Evolutionary conservation across 2,797 vertebrate species (phyloP).

Genomic region (Simalia tracyae): DNA sequence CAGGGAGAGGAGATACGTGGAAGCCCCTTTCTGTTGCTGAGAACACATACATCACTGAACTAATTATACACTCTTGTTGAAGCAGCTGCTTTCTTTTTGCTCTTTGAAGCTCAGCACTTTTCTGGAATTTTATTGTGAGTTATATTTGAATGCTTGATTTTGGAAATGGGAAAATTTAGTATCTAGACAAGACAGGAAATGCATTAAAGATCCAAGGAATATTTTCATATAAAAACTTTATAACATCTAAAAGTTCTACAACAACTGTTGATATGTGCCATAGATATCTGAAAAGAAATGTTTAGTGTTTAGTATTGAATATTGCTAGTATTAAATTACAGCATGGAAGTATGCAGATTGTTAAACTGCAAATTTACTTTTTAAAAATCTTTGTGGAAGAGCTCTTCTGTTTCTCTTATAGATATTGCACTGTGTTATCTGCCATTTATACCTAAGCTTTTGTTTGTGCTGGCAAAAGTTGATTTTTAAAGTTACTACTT

Average conservation of each 20-base stretch:
- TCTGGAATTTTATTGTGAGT: background rate
- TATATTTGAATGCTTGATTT: background rate
- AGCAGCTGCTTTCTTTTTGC: background rate
- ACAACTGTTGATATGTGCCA: background rate
- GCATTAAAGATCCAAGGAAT: background rate
- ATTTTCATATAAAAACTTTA: background rate
- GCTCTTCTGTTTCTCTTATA: background rate
- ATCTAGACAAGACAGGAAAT: background rate
- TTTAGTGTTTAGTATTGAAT: background rate
- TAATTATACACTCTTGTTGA: slow-evolving; percentile 32
- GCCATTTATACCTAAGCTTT: background rate
- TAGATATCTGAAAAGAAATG: background rate
- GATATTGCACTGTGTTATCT: background rate
- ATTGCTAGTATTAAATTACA: background rate
- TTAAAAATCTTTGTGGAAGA: background rate
- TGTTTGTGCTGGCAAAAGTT: background rate
- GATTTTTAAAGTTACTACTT: background rate
- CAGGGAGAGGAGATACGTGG: slow-evolving; percentile 44
- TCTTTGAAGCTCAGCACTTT: background rate
- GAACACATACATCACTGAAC: slow-evolving; percentile 60
- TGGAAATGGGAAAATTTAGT: background rate
- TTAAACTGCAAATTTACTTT: background rate
- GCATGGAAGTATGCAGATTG: background rate
- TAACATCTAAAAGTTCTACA: background rate
- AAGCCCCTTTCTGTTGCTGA: slow-evolving; percentile 59